Conservation (phyloP, 1,140 invertebrate genomes). For the Ceratosolen solmsi region DNA sequence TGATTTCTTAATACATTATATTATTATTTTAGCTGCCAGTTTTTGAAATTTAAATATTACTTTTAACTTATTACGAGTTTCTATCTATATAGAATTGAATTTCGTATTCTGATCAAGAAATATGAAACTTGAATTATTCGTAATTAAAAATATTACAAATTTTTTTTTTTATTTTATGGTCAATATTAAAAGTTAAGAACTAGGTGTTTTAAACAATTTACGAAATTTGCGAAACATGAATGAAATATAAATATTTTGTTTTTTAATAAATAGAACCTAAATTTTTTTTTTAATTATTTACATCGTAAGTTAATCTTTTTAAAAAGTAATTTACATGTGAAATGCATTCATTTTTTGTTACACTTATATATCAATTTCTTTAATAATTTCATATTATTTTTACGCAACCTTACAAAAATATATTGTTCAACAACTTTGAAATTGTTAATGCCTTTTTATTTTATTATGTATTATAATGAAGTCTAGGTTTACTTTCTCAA, state of each 20-base stretch:
- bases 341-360: no score
- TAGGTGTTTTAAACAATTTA: no score
- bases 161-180: not conserved
- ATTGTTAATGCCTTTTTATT: slow-evolving; percentile 6
- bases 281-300: no score
- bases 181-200: not conserved
- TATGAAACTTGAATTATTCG: slow-evolving; percentile 22
- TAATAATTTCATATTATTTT: no score
- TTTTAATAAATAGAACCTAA: no score
- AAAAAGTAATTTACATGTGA: no score
- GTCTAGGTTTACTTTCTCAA: slow-evolving; percentile 31
- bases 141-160: not conserved
- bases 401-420: no score
- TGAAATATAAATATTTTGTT: no score
- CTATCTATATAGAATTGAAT: not conserved
- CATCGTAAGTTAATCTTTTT: no score
- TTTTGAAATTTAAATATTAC: not conserved
- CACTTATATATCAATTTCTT: no score
- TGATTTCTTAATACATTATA: not conserved
- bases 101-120: not conserved
- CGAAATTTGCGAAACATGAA: no score
- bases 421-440: not conserved
- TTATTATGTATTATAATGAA: not conserved
- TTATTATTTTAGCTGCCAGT: slow-evolving; percentile 27
- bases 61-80: not conserved